These are phyloP conservation scores for Rhamphomyia laevipes DNA, from an alignment of 2,888 invertebrate species.

Conservation along the genomic window DNA sequence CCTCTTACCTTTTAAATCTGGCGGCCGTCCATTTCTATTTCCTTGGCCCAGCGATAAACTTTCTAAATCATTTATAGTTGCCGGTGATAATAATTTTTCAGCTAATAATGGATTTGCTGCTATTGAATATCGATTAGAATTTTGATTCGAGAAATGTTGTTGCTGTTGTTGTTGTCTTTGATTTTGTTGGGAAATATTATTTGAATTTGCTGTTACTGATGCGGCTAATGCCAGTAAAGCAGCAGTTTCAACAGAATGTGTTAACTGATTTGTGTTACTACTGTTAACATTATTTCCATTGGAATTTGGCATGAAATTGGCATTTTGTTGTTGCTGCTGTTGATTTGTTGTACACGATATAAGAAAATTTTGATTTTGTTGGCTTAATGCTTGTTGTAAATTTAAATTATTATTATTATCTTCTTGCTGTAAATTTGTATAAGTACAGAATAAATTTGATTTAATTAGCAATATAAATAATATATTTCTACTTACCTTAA, in stretches of 20 bases:
- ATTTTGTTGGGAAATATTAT: slow-evolving; percentile 18
- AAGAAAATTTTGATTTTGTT: slow-evolving; percentile 38
- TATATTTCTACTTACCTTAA: slow-evolving; percentile 45
- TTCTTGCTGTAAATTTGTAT: slow-evolving; percentile 30
- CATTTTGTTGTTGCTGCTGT: slow-evolving; percentile 3
- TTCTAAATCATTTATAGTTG: slow-evolving; percentile 26
- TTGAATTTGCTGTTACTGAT: slow-evolving; percentile 18
- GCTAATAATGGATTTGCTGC: slow-evolving; percentile 79
- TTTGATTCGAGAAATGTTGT: slow-evolving; percentile 12
- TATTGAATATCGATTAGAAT: slow-evolving; percentile 59
- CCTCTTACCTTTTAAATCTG: slow-evolving; percentile 39
- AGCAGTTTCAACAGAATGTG: slow-evolving; percentile 14
- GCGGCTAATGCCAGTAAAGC: slow-evolving; percentile 20
- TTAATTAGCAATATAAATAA: slow-evolving; percentile 9
- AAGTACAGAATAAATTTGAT: too few species aligned
- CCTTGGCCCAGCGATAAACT: slow-evolving; percentile 6
- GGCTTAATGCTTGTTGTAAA: slow-evolving; percentile 23
- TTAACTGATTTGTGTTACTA: slow-evolving; percentile 11
- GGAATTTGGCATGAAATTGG: slow-evolving; percentile 13
- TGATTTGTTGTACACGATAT: slow-evolving; percentile 16
- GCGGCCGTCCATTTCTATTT: slow-evolving; percentile 18
- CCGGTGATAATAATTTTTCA: slow-evolving; percentile 68
- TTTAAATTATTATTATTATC: slow-evolving; percentile 30
- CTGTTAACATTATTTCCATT: slow-evolving; percentile 12
- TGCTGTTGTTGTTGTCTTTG: slow-evolving; percentile 19